Conservation (phyloP, 2,888 invertebrate genomes). For the Osmoderma eremita region DNA sequence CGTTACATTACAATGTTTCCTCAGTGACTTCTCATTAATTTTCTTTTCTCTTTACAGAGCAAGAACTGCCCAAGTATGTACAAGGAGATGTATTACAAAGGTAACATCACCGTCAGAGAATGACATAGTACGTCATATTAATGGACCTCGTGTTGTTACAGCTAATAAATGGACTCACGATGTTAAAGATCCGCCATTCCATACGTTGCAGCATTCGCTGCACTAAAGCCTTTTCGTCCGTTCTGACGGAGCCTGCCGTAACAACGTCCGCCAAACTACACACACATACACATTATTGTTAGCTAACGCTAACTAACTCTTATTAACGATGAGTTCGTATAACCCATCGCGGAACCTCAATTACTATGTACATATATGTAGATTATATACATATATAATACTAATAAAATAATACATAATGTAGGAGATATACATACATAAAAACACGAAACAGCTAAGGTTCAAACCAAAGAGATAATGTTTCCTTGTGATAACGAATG, state of each 20-base stretch:
- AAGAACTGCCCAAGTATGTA: conserved; percentile 89
- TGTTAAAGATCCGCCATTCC: conserved; percentile 58
- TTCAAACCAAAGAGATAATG: conserved; percentile 46
- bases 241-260: conserved; percentile 1
- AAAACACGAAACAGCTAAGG: conserved; percentile 37
- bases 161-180: conserved; percentile 63
- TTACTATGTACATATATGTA: conserved; percentile 21
- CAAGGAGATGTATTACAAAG: conserved; percentile 89
- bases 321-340: conserved; percentile 19
- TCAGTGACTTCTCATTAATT: not conserved
- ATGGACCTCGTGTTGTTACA: conserved; percentile 60
- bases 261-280: not conserved
- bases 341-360: conserved; percentile 8
- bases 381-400: conserved; percentile 14
- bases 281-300: not conserved
- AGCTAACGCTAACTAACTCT: conserved; percentile 3
- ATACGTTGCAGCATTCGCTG: conserved; percentile 57
- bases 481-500: conserved; percentile 58
- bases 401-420: not conserved
- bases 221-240: conserved; percentile 48
- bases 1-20: not conserved
- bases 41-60: conserved; percentile 63
- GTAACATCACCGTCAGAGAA: conserved; percentile 62
- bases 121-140: conserved; percentile 49
- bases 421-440: not conserved